Base-by-base conservation (phyloP, 2,113 vertebrate species). In the Zosterops borbonicus region DNA sequence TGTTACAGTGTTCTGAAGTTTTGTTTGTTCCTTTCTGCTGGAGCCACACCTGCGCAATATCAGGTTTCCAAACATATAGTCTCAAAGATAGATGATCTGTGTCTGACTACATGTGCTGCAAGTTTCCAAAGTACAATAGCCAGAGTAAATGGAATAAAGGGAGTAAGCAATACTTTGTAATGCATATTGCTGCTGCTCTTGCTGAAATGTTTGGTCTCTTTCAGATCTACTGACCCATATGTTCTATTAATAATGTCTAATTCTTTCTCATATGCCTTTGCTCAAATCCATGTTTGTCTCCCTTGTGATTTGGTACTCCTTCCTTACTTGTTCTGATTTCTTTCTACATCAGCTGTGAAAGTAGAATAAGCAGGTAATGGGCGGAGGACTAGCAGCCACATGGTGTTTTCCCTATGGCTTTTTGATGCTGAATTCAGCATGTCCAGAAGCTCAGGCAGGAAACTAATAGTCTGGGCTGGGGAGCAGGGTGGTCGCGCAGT, bases 401-500 rank as follows among this genome's bases (percentile, higher is more conserved):
- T 37, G 6, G 12, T 50, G 39, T 63, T 94, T 75, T 78, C 18
- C 14, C 33, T 22, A 2, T 19, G 71, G 16, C 23, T 64, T 85
- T 87, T 41, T 53, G 70, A 8, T 73, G 46, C 70, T 83, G 46
- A 35, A 10, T 80, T 88, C 53, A 49, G 6, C 5, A 1, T 16
- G 29, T 27, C n/a, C 55, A 76, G 90, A 53, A 74, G 46, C 50
- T 59, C 4, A 29, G n/a, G 29, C 50, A 22, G 68, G 39, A 67
- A 31, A 3, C 11, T 39, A n/a, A 28, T 7, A 13, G 42, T 28
- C 41, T 37, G 65, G 44, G n/a, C 27, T 52, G 52, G 16, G 1
- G 1, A 79, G 37, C 62, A 52, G 7, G 7, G 17, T 17, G 25
- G 41, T 85, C 0, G 0, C 5, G 1, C 63, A 22, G 16, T 46